Conservation (phyloP, 1,140 invertebrate genomes). For the Formica exsecta region DNA sequence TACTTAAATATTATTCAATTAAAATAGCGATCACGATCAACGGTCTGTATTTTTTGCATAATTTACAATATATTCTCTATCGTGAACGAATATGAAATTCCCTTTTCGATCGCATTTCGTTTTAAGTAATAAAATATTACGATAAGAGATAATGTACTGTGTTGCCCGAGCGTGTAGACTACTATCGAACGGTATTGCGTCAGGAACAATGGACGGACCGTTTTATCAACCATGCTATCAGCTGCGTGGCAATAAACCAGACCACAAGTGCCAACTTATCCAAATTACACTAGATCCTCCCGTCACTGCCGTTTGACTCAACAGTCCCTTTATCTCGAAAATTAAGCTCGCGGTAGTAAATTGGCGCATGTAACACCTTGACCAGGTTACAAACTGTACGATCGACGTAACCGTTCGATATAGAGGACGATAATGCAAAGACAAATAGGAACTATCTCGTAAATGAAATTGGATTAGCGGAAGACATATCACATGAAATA, state of each 20-base stretch:
- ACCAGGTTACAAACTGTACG: not conserved
- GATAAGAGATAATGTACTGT: constrained; percentile 23
- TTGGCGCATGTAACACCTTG: not conserved
- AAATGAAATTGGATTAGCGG: constrained; percentile 14
- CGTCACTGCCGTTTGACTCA: constrained; percentile 17
- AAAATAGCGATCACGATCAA: not conserved
- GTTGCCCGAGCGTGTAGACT: not conserved
- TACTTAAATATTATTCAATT: not conserved
- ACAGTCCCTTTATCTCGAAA: constrained; percentile 61
- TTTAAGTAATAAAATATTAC: not conserved
- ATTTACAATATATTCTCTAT: not conserved
- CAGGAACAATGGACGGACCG: constrained; percentile 17
- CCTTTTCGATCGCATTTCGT: constrained; percentile 24
- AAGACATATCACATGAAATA: not conserved
- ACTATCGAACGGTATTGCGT: constrained; percentile 19
- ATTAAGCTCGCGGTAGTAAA: constrained; percentile 25
- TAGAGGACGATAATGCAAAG: not conserved
- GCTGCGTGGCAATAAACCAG: constrained; percentile 64
- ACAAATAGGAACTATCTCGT: not conserved
- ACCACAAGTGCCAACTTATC: constrained; percentile 78
- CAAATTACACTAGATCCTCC: constrained; percentile 69
- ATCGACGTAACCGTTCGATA: not conserved
- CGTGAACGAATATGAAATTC: not conserved
- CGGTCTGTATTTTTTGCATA: not conserved
- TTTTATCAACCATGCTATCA: constrained; percentile 23